Evolutionary conservation across 2,113 vertebrate species (phyloP), one percentile per base, ranked within the genome.

Genomic region (Scalopus aquaticus): DNA sequence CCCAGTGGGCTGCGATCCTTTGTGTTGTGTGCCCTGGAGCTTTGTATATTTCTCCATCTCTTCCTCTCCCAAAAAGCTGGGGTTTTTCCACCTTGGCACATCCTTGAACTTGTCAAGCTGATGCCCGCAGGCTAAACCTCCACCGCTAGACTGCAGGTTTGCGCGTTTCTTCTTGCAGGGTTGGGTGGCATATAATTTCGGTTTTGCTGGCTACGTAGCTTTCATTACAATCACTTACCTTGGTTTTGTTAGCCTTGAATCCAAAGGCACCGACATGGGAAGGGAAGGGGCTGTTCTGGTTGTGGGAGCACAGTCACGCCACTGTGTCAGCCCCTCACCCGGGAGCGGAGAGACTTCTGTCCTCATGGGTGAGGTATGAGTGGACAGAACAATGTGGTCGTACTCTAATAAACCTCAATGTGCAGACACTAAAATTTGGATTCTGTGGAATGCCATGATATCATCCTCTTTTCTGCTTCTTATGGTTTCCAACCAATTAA

Each of bases 131-230:
- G 37, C 81, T 65, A 54, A 88, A 56, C 60, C 49, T 67, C 69
- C 32, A 17, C 16, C 6, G 67, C 58, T 56, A 82, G 32, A 37
- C 19, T 78, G 10, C 8, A 65, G n/a, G 2, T 56, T 11, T 39
- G 56, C 54, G 81, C 17, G 26, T 46, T 30, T 79, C 67, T 35
- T 37, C 58, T 58, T 44, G 26, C 82, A 88, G 32, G 58, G 12
- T 42, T 65, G 28, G 65, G 22, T 0, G 0, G 20, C 28, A 7
- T 72, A 39, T 80, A 35, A 35, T 42, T 42, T 44, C 28, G 56
- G 22, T 16, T 42, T 51, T 24, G 54, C 16, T 19, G 20, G 26
- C 28, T 1, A 0, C 12, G 1, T 13, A 26, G 6, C n/a, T n/a
- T 39, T 20, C 44, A 28, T 20, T 42, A 39, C 20, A 42, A 1